These are phyloP conservation scores for Lordiphosa collinella DNA, from an alignment of 1,140 invertebrate genomes.

Conservation along the genomic window DNA sequence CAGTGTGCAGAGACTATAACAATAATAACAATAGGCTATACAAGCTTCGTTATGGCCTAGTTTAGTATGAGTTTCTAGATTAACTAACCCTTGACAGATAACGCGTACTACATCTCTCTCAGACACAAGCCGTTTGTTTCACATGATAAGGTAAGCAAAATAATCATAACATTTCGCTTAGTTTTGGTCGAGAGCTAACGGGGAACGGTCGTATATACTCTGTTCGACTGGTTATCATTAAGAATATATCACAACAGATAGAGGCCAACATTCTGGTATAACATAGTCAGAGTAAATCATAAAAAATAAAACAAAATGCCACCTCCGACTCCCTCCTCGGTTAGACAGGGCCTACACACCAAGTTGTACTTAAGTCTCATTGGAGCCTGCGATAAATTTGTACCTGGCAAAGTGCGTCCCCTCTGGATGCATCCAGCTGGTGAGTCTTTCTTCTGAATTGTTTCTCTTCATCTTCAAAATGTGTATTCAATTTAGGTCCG, in stretches of 20 bases:
- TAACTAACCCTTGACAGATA: too few relatives aligned
- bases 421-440: constrained; percentile 41
- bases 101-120: too few relatives aligned
- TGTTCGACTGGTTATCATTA: too few relatives aligned
- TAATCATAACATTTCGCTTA: constrained; percentile 17
- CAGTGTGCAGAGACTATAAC: too few relatives aligned
- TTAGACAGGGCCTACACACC: constrained; percentile 7
- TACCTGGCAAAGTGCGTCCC: constrained; percentile 29
- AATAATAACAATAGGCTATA: too few relatives aligned
- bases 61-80: too few relatives aligned
- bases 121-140: too few relatives aligned
- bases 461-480: neutral
- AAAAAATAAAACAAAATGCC: constrained; percentile 7
- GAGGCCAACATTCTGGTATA: too few relatives aligned
- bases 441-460: neutral
- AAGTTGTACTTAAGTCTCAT: constrained; percentile 24
- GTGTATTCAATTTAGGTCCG: constrained; percentile 5
- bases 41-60: too few relatives aligned
- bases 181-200: constrained; percentile 22
- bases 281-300: too few relatives aligned
- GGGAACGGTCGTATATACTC: constrained; percentile 12
- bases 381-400: constrained; percentile 23
- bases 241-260: too few relatives aligned
- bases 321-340: neutral
- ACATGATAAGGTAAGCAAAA: too few relatives aligned